Base-by-base conservation (phyloP, 2,888 invertebrate genomes). In the Drosophila peninsularis region DNA sequence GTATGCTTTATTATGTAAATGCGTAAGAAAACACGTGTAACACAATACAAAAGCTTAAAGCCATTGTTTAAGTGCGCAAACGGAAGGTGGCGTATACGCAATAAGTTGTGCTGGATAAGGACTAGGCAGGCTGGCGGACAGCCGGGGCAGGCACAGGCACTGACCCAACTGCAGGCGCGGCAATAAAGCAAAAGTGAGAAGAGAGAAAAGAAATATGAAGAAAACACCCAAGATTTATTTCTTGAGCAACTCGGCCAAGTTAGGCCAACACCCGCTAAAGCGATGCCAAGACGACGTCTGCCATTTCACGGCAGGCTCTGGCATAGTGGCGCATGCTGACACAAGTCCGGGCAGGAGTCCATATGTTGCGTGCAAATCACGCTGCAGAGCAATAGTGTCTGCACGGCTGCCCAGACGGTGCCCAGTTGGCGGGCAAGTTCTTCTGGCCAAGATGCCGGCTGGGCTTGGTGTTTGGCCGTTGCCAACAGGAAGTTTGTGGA, bases 351-450 rank as follows among this genome's bases (percentile, higher is more conserved):
- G 44, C 50, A 14, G 27, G 19, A 73, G 72, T 82, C 78, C 86
- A 87, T 85, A 85, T 89, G 89, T 89, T 88, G 89, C 86, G 88
- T 89, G 88, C 84, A 85, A 89, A 85, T 89, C 88, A 82, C 82
- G 71, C 71, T 73, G 67, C 67, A 69, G 71, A 39, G 49, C n/a
- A 34, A 21, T 42, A 55, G 42, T 45, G 55, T 49, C 42, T 62
- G 41, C 42, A 30, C 69, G 55, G 21, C 52, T 37, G 30, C 17
- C 34, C 34, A 19, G 52, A 37, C 58, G 30, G 45, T 49, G 49
- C 19, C 32, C 32, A 27, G 9, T n/a, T 39, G 21, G 75, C 75
- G 42, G 69, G 62, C 62, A 53, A 49, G 54, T 47, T 62, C 64
- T 47, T 67, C 24, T 54, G 77, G 80, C 75, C 75, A 85, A 82